These are phyloP conservation scores for Papilio aristodemus DNA, from an alignment of 1,140 invertebrate species.

Conservation along the genomic window DNA sequence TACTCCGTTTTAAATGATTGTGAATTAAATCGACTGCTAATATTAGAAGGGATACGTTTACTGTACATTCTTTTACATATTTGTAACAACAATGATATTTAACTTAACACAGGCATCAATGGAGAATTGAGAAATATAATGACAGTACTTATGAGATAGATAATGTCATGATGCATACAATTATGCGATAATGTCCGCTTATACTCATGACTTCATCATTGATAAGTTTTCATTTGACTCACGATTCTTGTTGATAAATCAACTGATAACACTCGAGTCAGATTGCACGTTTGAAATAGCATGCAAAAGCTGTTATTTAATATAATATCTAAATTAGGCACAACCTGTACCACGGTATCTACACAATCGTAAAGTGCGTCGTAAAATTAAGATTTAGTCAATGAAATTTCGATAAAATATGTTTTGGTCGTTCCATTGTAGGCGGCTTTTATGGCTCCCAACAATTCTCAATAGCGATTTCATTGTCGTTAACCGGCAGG, in stretches of 20 bases:
- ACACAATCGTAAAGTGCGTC: slow-evolving; percentile 41
- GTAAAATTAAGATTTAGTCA: slow-evolving; percentile 53
- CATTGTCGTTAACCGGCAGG: slow-evolving; percentile 36
- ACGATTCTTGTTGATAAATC: background rate
- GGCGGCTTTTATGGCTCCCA: slow-evolving; percentile 47
- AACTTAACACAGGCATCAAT: no score
- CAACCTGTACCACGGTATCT: slow-evolving; percentile 39
- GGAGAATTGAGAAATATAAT: no score
- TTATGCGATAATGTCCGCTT: background rate
- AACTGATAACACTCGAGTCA: background rate
- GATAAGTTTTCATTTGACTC: slow-evolving; percentile 3
- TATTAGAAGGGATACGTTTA: no score
- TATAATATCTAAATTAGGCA: slow-evolving; percentile 7
- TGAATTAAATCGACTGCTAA: no score
- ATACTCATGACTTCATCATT: background rate
- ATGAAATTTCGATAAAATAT: slow-evolving; percentile 49
- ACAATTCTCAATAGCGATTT: slow-evolving; percentile 33
- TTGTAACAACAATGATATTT: no score
- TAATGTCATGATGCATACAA: background rate
- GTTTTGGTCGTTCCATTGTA: slow-evolving; percentile 40
- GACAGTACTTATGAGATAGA: no score
- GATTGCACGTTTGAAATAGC: background rate
- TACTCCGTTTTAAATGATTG: no score
- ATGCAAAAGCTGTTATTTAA: background rate
- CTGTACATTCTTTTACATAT: no score